Base-by-base conservation (phyloP, 30 jellyfish, hydroid and myxozoan genomes). In the Chironex yamaguchii region DNA sequence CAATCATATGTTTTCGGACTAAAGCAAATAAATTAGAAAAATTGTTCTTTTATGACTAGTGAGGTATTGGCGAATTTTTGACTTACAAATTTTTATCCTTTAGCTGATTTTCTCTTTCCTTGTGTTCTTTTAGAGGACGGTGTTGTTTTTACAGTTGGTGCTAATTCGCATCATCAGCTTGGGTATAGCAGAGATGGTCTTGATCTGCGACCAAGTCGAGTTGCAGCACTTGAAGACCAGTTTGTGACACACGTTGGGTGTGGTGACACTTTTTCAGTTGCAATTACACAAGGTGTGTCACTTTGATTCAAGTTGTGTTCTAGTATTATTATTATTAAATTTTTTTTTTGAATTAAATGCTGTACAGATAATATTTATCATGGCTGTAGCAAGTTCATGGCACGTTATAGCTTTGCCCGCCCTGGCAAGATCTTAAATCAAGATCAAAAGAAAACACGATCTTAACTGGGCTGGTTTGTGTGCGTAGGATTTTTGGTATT, bases 251-350 rank as follows among this genome's bases (percentile, higher is more conserved):
- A 48, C 25, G 97, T 92, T 26, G 98, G 90, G 1, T 92, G 98
- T 54, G 98, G 98, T 2, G 96, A 86, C 63, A 86, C 95, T 12
- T 87, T 76, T 84, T 85, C 96, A 0, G 92, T 92, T 48, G 97
- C 92, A 31, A 92, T 87, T n/a, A 92, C 98, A 20, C 82, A 72
- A 66, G 96, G 98, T 92, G 42, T 3, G 95, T 32, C 34, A 20
- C 71, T 78, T 13, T 28, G 64, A 26, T n/a, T 20, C 1, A 28
- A 24, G 25, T 17, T 67, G n/a, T n/a, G n/a, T n/a, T n/a, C n/a
- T n/a, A n/a, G n/a, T n/a, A n/a, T n/a, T n/a, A n/a, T n/a, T n/a
- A n/a, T n/a, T n/a, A n/a, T n/a, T n/a, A n/a, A n/a, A n/a, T n/a
- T n/a, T n/a, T n/a, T n/a, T n/a, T n/a, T n/a, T n/a, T n/a, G n/a